Conservation (phyloP, 1,140 invertebrate species). For the Drosophila hydei region DNA sequence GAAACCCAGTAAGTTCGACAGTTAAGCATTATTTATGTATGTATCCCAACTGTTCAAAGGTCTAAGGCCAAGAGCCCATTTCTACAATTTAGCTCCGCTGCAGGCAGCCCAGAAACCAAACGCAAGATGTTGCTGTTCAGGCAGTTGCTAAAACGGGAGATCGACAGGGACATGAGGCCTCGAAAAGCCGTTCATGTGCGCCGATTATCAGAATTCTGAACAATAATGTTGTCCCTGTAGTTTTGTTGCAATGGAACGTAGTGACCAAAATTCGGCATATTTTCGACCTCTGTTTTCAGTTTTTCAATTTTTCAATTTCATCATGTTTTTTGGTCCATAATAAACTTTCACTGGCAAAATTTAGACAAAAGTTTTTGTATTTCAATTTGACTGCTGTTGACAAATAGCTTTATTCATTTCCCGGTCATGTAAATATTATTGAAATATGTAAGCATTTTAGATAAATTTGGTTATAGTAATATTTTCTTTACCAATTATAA, state of each 20-base stretch:
- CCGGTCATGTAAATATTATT: too few species aligned
- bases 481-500: too few species aligned
- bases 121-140: constrained; percentile 62
- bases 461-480: too few species aligned
- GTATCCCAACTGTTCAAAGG: constrained; percentile 4
- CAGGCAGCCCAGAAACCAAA: constrained; percentile 42
- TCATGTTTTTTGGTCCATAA: neutral
- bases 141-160: constrained; percentile 41
- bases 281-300: neutral
- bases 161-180: constrained; percentile 29
- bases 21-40: neutral
- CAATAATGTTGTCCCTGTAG: too few species aligned
- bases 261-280: neutral
- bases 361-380: too few species aligned
- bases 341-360: too few species aligned
- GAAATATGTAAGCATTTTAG: too few species aligned
- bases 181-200: neutral
- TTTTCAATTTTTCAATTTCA: constrained; percentile 3
- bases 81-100: constrained; percentile 52
- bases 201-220: neutral
- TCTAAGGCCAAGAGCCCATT: neutral
- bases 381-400: too few species aligned
- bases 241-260: neutral
- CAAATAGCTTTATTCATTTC: too few species aligned
- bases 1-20: neutral